phyloP scores from a whole-genome alignment of 2,888 invertebrate species.

The Gortyna flavago region DNA sequence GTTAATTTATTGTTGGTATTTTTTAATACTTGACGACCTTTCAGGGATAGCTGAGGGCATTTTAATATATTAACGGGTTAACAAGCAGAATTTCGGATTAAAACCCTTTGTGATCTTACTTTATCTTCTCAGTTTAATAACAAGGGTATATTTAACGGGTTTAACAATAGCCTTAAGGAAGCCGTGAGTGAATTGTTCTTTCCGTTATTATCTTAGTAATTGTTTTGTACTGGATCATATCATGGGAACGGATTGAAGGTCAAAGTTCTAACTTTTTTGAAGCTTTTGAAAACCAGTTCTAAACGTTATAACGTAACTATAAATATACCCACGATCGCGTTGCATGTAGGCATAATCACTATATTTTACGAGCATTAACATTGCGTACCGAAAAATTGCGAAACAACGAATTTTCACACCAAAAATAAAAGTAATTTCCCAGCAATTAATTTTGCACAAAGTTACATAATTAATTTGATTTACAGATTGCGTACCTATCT shows the following conservation, averaged over 20 bases:
- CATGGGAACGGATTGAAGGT: neutral
- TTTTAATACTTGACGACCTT: neutral
- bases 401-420: neutral
- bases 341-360: neutral
- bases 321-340: neutral
- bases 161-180: neutral
- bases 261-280: neutral
- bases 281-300: neutral
- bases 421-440: neutral
- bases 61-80: neutral
- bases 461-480: neutral
- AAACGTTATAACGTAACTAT: neutral
- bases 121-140: neutral
- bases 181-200: neutral
- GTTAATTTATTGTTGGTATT: conserved; percentile 22
- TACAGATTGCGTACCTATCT: neutral
- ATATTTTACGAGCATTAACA: neutral
- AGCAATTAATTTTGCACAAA: neutral
- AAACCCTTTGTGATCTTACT: neutral
- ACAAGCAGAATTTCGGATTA: neutral
- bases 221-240: neutral
- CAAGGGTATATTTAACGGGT: neutral
- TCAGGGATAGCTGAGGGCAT: neutral
- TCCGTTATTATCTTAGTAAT: neutral
- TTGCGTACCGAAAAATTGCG: neutral